phyloP scores from a whole-genome alignment of 2,113 vertebrate genomes.

The Entelurus aequoreus region DNA sequence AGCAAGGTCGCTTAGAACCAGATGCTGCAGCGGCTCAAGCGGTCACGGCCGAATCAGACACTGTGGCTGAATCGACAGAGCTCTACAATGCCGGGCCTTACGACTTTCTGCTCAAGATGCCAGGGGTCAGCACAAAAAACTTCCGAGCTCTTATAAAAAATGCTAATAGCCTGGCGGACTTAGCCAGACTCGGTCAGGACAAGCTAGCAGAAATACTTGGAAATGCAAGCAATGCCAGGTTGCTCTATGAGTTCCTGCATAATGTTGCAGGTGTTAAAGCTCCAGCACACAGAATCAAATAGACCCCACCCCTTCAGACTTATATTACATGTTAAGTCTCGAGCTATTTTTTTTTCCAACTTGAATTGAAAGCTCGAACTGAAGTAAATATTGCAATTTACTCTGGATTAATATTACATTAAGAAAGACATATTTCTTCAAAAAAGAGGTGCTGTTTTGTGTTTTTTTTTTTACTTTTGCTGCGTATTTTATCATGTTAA shows the following conservation, averaged over 20 bases:
- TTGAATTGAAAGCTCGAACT: too few species aligned
- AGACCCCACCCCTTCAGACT: slow-evolving; percentile 1
- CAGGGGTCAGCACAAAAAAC: slow-evolving; percentile 87
- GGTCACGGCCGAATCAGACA: slow-evolving; percentile 82
- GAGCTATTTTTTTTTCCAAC: too few species aligned
- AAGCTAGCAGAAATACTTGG: slow-evolving; percentile 76
- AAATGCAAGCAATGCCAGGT: slow-evolving; percentile 72
- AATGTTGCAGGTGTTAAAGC: slow-evolving; percentile 56
- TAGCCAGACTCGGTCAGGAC: slow-evolving; percentile 77
- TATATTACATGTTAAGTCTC: background rate
- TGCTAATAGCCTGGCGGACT: slow-evolving; percentile 79
- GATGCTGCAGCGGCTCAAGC: slow-evolving; percentile 78
- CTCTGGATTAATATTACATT: too few species aligned
- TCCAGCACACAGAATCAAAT: slow-evolving; percentile 54
- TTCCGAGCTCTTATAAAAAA: slow-evolving; percentile 77
- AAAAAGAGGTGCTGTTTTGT: too few species aligned
- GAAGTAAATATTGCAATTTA: too few species aligned
- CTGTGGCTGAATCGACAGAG: slow-evolving; percentile 76
- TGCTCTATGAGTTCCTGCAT: slow-evolving; percentile 88
- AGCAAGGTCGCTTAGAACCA: slow-evolving; percentile 78
- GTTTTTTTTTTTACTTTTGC: too few species aligned
- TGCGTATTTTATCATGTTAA: too few species aligned
- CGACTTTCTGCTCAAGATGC: slow-evolving; percentile 92
- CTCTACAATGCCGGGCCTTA: slow-evolving; percentile 89
- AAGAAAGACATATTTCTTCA: too few species aligned